phyloP scores from a whole-genome alignment of 2,888 invertebrate genomes.

The Morinoia aosen region DNA sequence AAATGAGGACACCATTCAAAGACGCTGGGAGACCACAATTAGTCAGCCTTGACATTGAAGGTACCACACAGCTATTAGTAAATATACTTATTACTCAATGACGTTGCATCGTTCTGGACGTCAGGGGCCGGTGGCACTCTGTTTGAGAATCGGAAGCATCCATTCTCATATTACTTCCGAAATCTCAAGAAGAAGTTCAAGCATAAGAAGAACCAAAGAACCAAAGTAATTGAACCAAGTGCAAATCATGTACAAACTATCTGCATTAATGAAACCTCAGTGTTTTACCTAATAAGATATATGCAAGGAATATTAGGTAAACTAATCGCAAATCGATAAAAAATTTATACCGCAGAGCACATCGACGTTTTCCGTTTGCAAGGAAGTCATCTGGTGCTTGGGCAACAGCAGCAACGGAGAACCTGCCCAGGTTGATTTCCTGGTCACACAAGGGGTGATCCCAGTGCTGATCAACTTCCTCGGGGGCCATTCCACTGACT shows the following conservation, averaged over 20 bases:
- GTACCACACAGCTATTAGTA: background rate
- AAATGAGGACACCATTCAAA: background rate
- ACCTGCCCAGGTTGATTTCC: background rate
- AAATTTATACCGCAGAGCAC: background rate
- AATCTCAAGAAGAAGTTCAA: too few relatives aligned
- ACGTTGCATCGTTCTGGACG: too few relatives aligned
- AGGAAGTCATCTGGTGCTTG: conserved; percentile 56
- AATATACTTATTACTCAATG: too few relatives aligned
- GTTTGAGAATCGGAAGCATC: too few relatives aligned
- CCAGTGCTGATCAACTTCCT: background rate
- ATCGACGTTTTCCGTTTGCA: conserved; percentile 12
- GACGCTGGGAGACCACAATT: background rate
- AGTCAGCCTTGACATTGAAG: background rate
- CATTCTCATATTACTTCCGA: too few relatives aligned
- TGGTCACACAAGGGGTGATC: conserved; percentile 13
- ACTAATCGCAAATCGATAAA: background rate
- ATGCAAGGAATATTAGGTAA: background rate
- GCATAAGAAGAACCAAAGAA: too few relatives aligned
- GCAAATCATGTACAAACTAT: too few relatives aligned
- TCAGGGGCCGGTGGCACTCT: too few relatives aligned
- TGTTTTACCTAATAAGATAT: too few relatives aligned
- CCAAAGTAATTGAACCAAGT: too few relatives aligned
- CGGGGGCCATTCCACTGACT: background rate
- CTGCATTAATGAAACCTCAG: too few relatives aligned
- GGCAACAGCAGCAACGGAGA: conserved; percentile 55